These are phyloP conservation scores for Parnassius glacialis DNA, from an alignment of 2,888 invertebrate species.

Conservation along the genomic window DNA sequence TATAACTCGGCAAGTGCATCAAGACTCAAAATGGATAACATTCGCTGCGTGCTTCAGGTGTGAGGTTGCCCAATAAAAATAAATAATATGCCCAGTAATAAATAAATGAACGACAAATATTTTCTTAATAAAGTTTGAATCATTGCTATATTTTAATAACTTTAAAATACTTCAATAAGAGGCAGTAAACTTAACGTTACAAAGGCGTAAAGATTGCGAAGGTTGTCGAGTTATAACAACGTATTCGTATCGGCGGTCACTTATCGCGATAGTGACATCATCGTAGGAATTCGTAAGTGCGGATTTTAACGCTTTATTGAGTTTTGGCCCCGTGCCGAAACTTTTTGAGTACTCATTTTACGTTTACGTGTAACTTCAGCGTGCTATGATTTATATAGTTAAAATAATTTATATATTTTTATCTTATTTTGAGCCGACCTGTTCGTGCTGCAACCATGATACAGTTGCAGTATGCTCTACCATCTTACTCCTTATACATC, in stretches of 20 bases:
- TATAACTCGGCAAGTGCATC: too few species aligned
- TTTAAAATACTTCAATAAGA: conserved; percentile 1
- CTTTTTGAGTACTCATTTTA: conserved; percentile 23
- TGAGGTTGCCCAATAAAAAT: neutral
- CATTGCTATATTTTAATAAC: neutral
- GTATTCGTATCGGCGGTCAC: conserved; percentile 17
- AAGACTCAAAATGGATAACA: too few species aligned
- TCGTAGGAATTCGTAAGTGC: conserved; percentile 41
- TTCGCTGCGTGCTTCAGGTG: neutral
- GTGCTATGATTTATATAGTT: too few species aligned
- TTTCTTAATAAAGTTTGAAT: neutral
- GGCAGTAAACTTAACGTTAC: neutral
- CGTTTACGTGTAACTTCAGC: neutral
- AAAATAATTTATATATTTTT: too few species aligned
- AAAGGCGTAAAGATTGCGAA: conserved; percentile 3
- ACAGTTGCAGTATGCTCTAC: too few species aligned
- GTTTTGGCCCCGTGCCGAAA: conserved; percentile 31
- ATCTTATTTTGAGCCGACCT: too few species aligned
- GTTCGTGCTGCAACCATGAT: too few species aligned
- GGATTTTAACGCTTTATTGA: conserved; percentile 43
- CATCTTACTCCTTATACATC: too few species aligned
- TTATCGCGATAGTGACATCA: conserved; percentile 46
- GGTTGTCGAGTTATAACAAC: conserved; percentile 14
- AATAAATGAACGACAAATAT: neutral
- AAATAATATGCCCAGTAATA: neutral